Conservation (phyloP, 1,140 invertebrate species). For the Drosophila willistoni region DNA sequence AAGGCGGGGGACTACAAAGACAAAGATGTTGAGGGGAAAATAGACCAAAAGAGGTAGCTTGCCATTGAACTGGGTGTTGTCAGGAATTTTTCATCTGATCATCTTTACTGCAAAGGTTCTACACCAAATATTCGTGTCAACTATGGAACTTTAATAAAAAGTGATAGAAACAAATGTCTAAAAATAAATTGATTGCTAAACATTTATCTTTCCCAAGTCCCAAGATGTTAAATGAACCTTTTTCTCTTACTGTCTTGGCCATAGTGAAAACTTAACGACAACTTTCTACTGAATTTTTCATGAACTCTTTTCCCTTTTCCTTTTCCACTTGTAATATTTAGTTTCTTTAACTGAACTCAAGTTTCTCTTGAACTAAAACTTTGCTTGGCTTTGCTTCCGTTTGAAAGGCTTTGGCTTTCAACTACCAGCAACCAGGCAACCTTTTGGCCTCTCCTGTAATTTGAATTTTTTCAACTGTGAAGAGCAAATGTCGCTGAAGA, state of each 20-base stretch:
- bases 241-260: conserved; percentile 3
- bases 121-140: too few relatives aligned
- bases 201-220: conserved; percentile 10
- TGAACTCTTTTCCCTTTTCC: conserved; percentile 17
- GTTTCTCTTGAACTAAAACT: conserved; percentile 56
- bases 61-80: too few relatives aligned
- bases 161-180: not conserved
- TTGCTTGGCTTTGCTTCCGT: conserved; percentile 41
- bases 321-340: conserved; percentile 48
- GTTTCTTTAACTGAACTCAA: conserved; percentile 55
- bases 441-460: conserved; percentile 67
- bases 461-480: conserved; percentile 78
- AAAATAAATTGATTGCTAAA: conserved; percentile 8
- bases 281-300: conserved; percentile 52
- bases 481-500: conserved; percentile 36
- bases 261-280: conserved; percentile 37
- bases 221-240: conserved; percentile 19
- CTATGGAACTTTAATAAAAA: too few relatives aligned
- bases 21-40: conserved; percentile 11
- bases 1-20: not conserved
- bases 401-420: conserved; percentile 35
- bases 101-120: too few relatives aligned
- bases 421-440: conserved; percentile 36
- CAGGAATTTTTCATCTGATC: too few relatives aligned
- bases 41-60: conserved; percentile 38